These are phyloP conservation scores for Sinocyclocheilus maitianheensis DNA, from an alignment of 2,113 vertebrate species.

Conservation along the genomic window DNA sequence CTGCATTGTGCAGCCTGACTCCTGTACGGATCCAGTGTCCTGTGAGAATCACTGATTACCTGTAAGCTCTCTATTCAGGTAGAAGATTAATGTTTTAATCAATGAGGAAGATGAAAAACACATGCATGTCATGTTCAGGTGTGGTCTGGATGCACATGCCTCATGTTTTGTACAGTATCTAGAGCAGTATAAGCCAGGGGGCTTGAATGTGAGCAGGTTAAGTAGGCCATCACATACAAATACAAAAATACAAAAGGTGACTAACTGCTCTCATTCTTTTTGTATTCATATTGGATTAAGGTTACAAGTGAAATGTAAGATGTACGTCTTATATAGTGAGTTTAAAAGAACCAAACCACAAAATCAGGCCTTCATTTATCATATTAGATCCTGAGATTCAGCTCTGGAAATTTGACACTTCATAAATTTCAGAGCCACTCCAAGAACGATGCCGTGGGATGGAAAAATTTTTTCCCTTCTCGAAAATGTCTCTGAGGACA, in stretches of 20 bases:
- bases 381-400: background rate
- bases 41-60: slow-evolving; percentile 16
- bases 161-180: slow-evolving; percentile 5
- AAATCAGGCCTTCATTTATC: background rate
- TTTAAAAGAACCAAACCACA: background rate
- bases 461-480: background rate
- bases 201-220: slow-evolving; percentile 23
- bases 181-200: background rate
- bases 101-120: background rate
- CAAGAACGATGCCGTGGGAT: background rate
- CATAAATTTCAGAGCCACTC: background rate
- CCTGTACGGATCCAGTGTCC: slow-evolving; percentile 1
- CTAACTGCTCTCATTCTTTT: background rate
- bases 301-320: background rate
- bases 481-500: background rate
- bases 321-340: background rate
- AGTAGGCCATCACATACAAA: background rate
- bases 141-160: background rate
- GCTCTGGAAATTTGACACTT: background rate
- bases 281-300: background rate
- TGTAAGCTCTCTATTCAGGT: background rate
- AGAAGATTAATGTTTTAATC: background rate
- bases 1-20: slow-evolving; percentile 6
- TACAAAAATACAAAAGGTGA: slow-evolving; percentile 28
- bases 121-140: slow-evolving; percentile 21